Conservation (phyloP, 1,140 invertebrate genomes). For the Achatina immaculata region DNA sequence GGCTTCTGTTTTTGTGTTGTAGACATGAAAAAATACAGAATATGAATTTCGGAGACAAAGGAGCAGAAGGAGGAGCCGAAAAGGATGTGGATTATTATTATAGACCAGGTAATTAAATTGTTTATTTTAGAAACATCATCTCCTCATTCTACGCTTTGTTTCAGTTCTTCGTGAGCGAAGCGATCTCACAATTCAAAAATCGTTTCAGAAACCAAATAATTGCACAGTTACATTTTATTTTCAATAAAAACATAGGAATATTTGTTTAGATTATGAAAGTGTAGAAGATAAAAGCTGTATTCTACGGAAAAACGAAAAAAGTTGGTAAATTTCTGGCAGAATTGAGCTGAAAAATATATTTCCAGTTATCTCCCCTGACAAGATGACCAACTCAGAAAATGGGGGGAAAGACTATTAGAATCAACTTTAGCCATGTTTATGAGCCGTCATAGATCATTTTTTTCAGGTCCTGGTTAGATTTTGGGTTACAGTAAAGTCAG, state of each 20-base stretch:
- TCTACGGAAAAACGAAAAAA: neutral
- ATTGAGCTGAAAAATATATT: neutral
- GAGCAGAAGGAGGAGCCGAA: constrained; percentile 56
- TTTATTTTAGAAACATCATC: neutral
- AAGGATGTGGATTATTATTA: constrained; percentile 63
- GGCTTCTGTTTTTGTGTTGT: constrained; percentile 42
- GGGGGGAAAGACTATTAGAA: too few species aligned
- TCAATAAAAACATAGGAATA: neutral
- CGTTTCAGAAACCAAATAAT: neutral
- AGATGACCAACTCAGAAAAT: too few species aligned
- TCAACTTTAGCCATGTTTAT: too few species aligned
- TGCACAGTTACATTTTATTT: neutral
- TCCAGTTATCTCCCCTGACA: neutral
- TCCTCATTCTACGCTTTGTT: neutral
- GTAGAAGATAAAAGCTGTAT: neutral
- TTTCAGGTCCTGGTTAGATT: too few species aligned
- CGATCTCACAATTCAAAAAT: constrained; percentile 16
- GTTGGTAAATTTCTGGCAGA: neutral
- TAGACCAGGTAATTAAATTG: constrained; percentile 54
- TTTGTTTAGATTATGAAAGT: neutral
- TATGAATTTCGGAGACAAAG: constrained; percentile 59
- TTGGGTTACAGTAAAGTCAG: too few species aligned
- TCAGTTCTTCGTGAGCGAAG: neutral
- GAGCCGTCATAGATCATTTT: too few species aligned
- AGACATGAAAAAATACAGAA: constrained; percentile 42